Evolutionary conservation across 2,797 vertebrate genomes (phyloP).

Genomic region (Adrianichthys oophorus): DNA sequence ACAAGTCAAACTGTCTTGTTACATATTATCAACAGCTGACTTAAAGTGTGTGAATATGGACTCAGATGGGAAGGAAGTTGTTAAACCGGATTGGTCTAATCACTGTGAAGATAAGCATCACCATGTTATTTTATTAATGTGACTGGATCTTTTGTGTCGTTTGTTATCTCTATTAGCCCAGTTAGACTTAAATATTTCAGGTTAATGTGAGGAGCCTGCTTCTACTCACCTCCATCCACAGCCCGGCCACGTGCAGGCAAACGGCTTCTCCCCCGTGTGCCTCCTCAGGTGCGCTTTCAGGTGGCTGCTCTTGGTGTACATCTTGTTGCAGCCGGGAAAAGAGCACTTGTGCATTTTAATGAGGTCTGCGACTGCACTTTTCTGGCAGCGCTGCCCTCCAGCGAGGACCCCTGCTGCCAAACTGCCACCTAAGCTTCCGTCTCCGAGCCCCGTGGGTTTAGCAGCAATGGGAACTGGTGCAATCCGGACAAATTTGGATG

Average conservation of each 20-base stretch:
- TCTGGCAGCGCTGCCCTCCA: conserved; percentile 91
- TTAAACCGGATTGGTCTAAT: conserved; percentile 17
- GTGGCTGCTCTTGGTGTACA: conserved; percentile 99
- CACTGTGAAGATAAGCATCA: conserved; percentile 9
- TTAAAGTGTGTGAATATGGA: conserved; percentile 4
- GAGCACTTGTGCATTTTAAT: conserved; percentile 99
- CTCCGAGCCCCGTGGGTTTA: conserved; percentile 87
- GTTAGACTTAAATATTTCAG: background rate
- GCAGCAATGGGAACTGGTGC: conserved; percentile 96
- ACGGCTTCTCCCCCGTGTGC: conserved; percentile 98
- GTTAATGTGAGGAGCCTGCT: conserved; percentile 2
- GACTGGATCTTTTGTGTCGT: too few species aligned
- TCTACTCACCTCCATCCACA: conserved; percentile 97
- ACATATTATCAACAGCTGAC: conserved; percentile 13
- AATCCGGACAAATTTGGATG: conserved; percentile 94
- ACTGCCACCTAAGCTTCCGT: conserved; percentile 68
- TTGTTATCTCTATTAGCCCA: background rate
- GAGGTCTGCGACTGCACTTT: conserved; percentile 92
- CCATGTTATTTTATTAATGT: too few species aligned
- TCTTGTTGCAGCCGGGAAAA: conserved; percentile 96
- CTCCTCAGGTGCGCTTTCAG: conserved; percentile 96
- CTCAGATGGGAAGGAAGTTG: conserved; percentile 5
- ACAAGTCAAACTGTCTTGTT: background rate
- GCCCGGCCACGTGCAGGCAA: conserved; percentile 96
- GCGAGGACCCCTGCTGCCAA: conserved; percentile 80